A percentile compares a stretch with the other conserved stretches of the same genome.
Evolutionary conservation across 2,113 vertebrate genomes (phyloP).

Genomic region (Cheirogaleus medius): DNA sequence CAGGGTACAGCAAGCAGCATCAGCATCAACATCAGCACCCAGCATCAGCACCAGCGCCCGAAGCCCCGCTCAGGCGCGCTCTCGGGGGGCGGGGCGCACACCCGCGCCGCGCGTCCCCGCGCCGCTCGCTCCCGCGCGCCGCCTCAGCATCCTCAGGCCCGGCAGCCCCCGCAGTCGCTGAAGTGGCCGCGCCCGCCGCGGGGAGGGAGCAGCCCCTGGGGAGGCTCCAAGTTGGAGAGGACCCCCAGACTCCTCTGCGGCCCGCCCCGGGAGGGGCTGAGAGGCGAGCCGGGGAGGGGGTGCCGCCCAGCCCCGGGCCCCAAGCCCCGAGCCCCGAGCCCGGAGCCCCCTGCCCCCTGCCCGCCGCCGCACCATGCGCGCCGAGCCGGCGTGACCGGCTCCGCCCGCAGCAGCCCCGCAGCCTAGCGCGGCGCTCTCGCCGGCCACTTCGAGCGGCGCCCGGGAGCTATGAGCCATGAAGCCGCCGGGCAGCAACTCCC

Average conservation of each 20-base stretch:
- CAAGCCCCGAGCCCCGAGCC: not conserved
- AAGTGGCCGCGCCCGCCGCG: slow-evolving; percentile 52
- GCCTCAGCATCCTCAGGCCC: slow-evolving; percentile 52
- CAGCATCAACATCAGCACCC: slow-evolving; percentile 25
- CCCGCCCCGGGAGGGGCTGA: not conserved
- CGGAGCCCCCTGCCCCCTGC: not conserved
- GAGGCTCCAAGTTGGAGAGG: slow-evolving; percentile 64
- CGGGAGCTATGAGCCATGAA: slow-evolving; percentile 88
- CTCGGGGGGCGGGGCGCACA: slow-evolving; percentile 23
- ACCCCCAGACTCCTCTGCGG: slow-evolving; percentile 7
- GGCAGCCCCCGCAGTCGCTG: slow-evolving; percentile 46
- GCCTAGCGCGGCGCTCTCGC: slow-evolving; percentile 46
- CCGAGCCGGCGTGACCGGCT: slow-evolving; percentile 71
- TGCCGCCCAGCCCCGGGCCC: not conserved
- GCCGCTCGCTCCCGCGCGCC: slow-evolving; percentile 43
- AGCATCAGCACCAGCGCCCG: slow-evolving; percentile 31
- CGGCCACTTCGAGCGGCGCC: slow-evolving; percentile 53
- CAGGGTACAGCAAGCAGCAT: slow-evolving; percentile 29
- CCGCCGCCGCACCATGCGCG: slow-evolving; percentile 64
- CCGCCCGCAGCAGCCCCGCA: slow-evolving; percentile 69
- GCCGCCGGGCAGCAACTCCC: slow-evolving; percentile 82
- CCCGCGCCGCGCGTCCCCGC: not conserved
- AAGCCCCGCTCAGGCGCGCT: slow-evolving; percentile 49
- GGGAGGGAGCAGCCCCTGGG: slow-evolving; percentile 52
- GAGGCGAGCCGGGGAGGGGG: not conserved